These are phyloP conservation scores for Bacillus rossius DNA, from an alignment of 1,140 invertebrate genomes.

Conservation along the genomic window DNA sequence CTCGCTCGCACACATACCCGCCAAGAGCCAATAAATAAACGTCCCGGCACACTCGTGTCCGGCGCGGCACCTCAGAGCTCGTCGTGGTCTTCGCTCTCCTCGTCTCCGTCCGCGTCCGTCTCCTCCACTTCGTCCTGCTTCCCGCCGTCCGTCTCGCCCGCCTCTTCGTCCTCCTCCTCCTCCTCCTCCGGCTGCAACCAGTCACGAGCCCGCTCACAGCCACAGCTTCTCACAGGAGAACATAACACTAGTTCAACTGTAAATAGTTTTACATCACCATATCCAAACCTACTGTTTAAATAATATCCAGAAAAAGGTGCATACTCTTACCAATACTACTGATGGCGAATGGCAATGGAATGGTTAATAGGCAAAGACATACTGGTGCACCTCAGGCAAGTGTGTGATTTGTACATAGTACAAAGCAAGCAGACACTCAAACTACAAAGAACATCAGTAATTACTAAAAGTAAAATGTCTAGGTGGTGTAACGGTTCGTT, in stretches of 20 bases:
- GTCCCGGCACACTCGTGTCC: not conserved
- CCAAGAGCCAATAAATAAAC: not conserved
- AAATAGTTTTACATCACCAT: not conserved
- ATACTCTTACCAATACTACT: not conserved
- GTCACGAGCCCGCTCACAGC: not conserved
- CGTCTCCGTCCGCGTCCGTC: constrained; percentile 14
- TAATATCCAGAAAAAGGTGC: not conserved
- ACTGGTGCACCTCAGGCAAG: no score
- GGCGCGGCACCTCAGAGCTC: constrained; percentile 14
- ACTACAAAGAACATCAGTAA: no score
- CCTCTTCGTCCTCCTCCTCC: constrained; percentile 33
- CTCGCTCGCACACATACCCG: no score
- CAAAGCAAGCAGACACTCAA: no score
- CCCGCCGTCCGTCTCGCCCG: not conserved
- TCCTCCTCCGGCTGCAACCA: constrained; percentile 47
- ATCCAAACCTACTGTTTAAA: not conserved
- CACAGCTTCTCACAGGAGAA: not conserved
- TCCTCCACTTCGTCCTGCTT: constrained; percentile 14
- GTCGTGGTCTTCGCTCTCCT: constrained; percentile 17
- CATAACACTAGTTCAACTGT: not conserved
- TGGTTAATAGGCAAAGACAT: not conserved
- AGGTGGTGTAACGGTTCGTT: no score
- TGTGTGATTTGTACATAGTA: no score
- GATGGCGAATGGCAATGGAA: not conserved
- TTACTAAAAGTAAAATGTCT: no score